A percentile compares a stretch with the other conserved stretches of the same genome.
Evolutionary conservation across 1,140 invertebrate species (phyloP).

Genomic region (Galleria mellonella): DNA sequence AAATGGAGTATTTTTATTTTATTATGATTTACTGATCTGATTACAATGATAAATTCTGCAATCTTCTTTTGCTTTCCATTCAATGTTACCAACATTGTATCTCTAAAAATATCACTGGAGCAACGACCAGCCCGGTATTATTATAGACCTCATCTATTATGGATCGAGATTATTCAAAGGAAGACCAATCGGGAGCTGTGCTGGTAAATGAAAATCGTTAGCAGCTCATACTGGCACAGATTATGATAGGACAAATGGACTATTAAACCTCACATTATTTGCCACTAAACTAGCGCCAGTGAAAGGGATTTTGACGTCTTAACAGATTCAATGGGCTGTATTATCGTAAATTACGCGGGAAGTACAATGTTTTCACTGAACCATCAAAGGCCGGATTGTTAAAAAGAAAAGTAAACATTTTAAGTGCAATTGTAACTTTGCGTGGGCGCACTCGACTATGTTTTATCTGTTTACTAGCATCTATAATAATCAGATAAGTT

Average conservation of each 20-base stretch:
- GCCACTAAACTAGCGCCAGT: too few relatives aligned
- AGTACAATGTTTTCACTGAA: conserved; percentile 8
- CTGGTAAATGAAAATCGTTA: conserved; percentile 61
- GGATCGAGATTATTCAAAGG: conserved; percentile 50
- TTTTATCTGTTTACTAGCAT: not conserved
- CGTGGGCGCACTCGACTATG: conserved; percentile 8
- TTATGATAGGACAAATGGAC: too few relatives aligned
- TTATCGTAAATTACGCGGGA: not conserved
- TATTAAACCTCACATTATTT: too few relatives aligned
- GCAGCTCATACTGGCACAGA: conserved; percentile 25
- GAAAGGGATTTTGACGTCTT: not conserved
- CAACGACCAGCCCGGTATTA: conserved; percentile 50
- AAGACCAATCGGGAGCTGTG: conserved; percentile 35
- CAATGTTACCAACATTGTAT: too few relatives aligned
- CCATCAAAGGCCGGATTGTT: conserved; percentile 1
- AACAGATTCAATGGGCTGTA: not conserved
- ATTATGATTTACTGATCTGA: too few relatives aligned
- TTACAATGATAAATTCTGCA: too few relatives aligned
- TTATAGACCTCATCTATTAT: conserved; percentile 61
- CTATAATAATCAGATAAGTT: conserved; percentile 15
- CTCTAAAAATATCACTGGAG: conserved; percentile 34
- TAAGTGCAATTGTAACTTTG: not conserved
- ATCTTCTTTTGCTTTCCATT: too few relatives aligned
- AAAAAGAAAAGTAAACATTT: conserved; percentile 4
- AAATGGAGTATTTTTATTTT: too few relatives aligned